Evolutionary conservation across 2,113 vertebrate genomes (phyloP).

Genomic region (Mirza zaza): DNA sequence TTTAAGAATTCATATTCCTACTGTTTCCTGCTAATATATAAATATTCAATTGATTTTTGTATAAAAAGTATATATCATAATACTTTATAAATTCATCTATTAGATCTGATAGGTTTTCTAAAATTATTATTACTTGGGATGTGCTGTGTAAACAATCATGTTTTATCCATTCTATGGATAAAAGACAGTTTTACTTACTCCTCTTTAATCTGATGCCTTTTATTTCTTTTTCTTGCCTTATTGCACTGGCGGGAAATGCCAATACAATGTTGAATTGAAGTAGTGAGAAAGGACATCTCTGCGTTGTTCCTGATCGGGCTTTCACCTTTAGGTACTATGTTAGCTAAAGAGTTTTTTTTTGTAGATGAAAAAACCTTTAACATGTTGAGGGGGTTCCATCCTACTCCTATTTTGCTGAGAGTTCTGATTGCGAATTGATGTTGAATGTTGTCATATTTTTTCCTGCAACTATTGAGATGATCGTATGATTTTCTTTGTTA

Average conservation of each 20-base stretch:
- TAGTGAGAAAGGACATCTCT: not conserved
- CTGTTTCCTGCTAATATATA: not conserved
- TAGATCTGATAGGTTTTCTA: not conserved
- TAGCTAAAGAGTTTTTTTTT: not conserved
- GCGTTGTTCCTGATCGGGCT: not conserved
- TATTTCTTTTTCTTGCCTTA: not conserved
- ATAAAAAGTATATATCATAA: not conserved
- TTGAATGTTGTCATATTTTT: not conserved
- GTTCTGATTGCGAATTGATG: not conserved
- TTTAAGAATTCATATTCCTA: not conserved
- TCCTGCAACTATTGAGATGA: not conserved
- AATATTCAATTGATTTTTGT: not conserved
- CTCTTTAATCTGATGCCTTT: not conserved
- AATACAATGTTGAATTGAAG: not conserved
- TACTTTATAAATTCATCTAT: not conserved
- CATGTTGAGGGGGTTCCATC: not conserved
- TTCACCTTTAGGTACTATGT: not conserved
- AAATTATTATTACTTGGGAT: not conserved
- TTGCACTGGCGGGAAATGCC: not conserved
- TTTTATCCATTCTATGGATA: not conserved
- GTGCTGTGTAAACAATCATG: not conserved
- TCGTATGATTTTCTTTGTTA: not conserved
- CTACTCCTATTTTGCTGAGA: not conserved
- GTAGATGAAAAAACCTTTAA: not conserved
- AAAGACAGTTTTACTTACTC: not conserved